A percentile compares a stretch with the other conserved stretches of the same genome.
phyloP scores from a whole-genome alignment of 1,140 invertebrate species.

The Helicoverpa armigera region DNA sequence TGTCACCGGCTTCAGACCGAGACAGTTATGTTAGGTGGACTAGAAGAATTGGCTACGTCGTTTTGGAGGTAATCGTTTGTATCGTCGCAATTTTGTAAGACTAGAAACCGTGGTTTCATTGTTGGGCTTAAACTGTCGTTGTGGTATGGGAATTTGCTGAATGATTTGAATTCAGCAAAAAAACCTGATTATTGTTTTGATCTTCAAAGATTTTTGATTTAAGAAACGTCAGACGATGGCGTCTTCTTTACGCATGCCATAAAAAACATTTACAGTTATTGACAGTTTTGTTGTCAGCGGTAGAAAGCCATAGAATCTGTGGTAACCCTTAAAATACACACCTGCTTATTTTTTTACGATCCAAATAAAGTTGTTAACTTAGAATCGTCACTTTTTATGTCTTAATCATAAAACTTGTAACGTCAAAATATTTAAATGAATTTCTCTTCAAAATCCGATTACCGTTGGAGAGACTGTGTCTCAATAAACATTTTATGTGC shows the following conservation, averaged over 20 bases:
- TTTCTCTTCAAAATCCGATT: conserved; percentile 27
- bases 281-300: too few species aligned
- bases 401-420: conserved; percentile 7
- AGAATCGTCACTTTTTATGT: conserved; percentile 18
- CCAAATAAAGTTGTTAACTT: conserved; percentile 16
- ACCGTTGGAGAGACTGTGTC: not conserved
- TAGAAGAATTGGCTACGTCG: conserved; percentile 22
- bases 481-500: not conserved
- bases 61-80: conserved; percentile 49
- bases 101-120: conserved; percentile 31
- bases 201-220: too few species aligned
- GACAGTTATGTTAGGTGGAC: conserved; percentile 49
- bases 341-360: conserved; percentile 18
- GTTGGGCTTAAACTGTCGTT: not conserved
- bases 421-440: conserved; percentile 28
- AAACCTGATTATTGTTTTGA: too few species aligned
- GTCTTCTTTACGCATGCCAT: too few species aligned
- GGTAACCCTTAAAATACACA: too few species aligned
- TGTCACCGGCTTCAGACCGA: conserved; percentile 55
- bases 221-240: too few species aligned
- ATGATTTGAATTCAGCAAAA: not conserved
- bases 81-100: conserved; percentile 36
- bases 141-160: not conserved
- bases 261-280: too few species aligned
- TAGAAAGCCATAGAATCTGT: too few species aligned